Evolutionary conservation across 2,888 invertebrate genomes (phyloP).

Genomic region (Drosophila anceps): DNA sequence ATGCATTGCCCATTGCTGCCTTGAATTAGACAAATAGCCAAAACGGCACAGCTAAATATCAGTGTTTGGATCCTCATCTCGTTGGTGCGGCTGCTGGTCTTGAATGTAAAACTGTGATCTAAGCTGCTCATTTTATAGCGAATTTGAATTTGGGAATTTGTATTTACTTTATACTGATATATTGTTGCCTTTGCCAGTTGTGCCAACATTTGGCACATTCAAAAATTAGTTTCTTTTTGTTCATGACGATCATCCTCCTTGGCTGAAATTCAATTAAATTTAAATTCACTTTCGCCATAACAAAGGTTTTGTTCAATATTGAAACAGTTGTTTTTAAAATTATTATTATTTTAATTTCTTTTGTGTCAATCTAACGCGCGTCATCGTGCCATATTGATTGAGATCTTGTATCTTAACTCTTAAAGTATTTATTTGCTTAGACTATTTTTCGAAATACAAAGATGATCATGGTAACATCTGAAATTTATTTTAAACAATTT

Average conservation of each 20-base stretch:
- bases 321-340: neutral
- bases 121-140: constrained; percentile 16
- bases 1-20: too few species aligned
- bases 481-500: neutral
- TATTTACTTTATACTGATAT: neutral
- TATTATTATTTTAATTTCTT: neutral
- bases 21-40: constrained; percentile 10
- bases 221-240: neutral
- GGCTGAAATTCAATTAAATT: neutral
- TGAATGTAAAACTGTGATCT: neutral
- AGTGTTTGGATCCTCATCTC: constrained; percentile 18
- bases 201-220: neutral
- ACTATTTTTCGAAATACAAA: neutral
- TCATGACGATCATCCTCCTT: neutral
- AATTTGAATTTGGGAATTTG: neutral
- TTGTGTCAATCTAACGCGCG: neutral
- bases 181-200: neutral
- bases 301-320: neutral
- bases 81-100: neutral
- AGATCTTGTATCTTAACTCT: neutral
- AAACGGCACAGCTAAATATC: constrained; percentile 20
- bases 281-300: neutral
- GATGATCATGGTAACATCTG: neutral
- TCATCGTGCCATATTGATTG: neutral
- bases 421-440: neutral